A percentile compares a stretch with the other conserved stretches of the same genome.
These are phyloP conservation scores for Drosophila paranaensis DNA, from an alignment of 2,888 invertebrate genomes.

Conservation along the genomic window DNA sequence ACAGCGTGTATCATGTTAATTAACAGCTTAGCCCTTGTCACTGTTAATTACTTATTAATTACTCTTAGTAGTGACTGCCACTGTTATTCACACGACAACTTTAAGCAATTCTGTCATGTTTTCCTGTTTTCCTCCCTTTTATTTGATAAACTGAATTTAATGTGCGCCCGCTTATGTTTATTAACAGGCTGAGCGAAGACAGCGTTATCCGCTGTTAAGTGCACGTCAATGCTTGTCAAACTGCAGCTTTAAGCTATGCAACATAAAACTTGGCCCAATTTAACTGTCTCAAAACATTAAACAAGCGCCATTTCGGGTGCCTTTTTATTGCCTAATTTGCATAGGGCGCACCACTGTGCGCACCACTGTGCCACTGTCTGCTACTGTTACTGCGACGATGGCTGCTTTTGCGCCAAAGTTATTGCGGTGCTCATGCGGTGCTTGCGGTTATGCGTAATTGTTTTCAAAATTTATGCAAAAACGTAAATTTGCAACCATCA, in stretches of 20 bases:
- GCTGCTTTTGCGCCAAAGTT: conserved; percentile 17
- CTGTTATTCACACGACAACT: too few species aligned
- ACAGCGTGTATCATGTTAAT: neutral
- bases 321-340: neutral
- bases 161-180: neutral
- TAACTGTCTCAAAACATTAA: neutral
- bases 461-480: conserved; percentile 57
- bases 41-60: neutral
- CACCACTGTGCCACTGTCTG: conserved; percentile 15
- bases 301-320: neutral
- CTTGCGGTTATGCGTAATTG: conserved; percentile 55
- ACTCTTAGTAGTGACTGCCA: too few species aligned
- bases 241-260: conserved; percentile 13
- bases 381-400: neutral
- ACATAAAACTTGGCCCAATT: neutral
- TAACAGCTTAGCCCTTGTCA: neutral
- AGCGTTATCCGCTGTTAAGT: neutral
- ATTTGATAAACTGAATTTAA: too few species aligned
- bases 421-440: conserved; percentile 16
- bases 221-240: neutral
- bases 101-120: too few species aligned
- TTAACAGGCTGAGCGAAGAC: neutral
- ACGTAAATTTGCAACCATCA: conserved; percentile 32
- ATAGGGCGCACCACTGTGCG: conserved; percentile 14
- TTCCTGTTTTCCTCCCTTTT: too few species aligned